Base-by-base conservation (phyloP, 2,797 vertebrate genomes). In the Ceryle rudis region DNA sequence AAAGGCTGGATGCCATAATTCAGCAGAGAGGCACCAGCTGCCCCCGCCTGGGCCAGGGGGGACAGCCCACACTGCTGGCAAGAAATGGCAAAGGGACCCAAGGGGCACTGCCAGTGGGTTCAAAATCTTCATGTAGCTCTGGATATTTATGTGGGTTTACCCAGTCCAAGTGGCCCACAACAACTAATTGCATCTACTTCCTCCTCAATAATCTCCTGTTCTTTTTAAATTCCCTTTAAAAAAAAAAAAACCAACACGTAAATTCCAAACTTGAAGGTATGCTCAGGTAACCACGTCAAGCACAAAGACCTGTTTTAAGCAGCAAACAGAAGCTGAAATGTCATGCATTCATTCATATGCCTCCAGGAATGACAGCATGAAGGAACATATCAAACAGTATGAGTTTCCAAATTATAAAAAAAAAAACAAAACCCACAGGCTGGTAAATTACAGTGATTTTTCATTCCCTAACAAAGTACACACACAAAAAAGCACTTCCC, bases 281-380 rank as follows among this genome's bases (percentile, higher is more conserved):
- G 6, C 49, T 81, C 54, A 88, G 82, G 80, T 92, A 95, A 90
- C 23, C 85, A 58, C 0, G 35, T 62, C 72, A 72, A 62, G 49
- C 80, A 46, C 37, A 72, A 95, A 88, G 49, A 91, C 31, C 61
- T 78, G 82, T 58, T 92, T 62, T 84, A 90, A 89, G 81, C 80
- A 72, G 86, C 75, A 95, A 97, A 90, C 90, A 96, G 86, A 65
- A 95, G 58, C 82, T 84, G 77, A 95, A 93, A 95, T 93, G 90
- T 77, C 92, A 95, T 17, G 49, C 86, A 90, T 78, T 77, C 89
- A 93, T 91, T 87, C 71, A 77, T 55, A 42, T 71, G 75, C 84
- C 86, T 95, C 64, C 67, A 83, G 84, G 69, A 95, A 64, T 70
- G 83, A 95, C 92, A 93, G 89, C 84, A 54, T 42, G 8, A 77